Evolutionary conservation across 2,888 invertebrate species (phyloP), one percentile per base, ranked within the genome.

Genomic region (Theodoxus fluviatilis): DNA sequence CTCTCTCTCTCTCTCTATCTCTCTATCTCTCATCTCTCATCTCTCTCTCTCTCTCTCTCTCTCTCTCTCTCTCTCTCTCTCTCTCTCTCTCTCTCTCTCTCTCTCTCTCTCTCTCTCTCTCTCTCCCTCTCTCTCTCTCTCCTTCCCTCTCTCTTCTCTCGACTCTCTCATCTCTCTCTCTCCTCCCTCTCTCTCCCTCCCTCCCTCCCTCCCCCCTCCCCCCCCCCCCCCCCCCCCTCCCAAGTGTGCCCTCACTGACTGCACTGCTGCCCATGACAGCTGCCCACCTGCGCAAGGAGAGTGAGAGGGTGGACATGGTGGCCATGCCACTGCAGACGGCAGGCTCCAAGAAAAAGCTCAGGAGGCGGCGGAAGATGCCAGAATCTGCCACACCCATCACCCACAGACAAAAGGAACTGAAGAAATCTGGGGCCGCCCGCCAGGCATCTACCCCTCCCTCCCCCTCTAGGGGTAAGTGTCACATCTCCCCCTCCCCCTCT

Each of bases 401-500:
- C n/a, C n/a, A n/a, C n/a, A n/a, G n/a, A n/a, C n/a, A n/a, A n/a
- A n/a, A n/a, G n/a, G n/a, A n/a, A n/a, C n/a, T n/a, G n/a, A n/a
- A n/a, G n/a, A n/a, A n/a, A n/a, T n/a, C n/a, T n/a, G n/a, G n/a
- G n/a, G n/a, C n/a, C n/a, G n/a, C n/a, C n/a, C n/a, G 70, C 47
- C 61, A 68, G 47, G 63, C 69, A 1, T 72, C 74, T 15, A 73
- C 75, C 15, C 81, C 80, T 22, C 77, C 80, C 4, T 79, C 80
- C 22, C 80, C 79, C 43, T 68, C 75, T 22, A 75, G 77, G 76
- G 77, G 81, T 81, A 73, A 75, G 79, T 70, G 15, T n/a, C n/a
- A n/a, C n/a, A 73, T 75, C 15, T 80, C 80, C n/a, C 77, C 80
- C 4, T 79, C 80, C 22, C 80, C 79, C 43, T 68, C 75, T 22